Evolutionary conservation across 2,888 invertebrate genomes (phyloP), one percentile per base, ranked within the genome.

Genomic region (Drosophila nr. fundita): DNA sequence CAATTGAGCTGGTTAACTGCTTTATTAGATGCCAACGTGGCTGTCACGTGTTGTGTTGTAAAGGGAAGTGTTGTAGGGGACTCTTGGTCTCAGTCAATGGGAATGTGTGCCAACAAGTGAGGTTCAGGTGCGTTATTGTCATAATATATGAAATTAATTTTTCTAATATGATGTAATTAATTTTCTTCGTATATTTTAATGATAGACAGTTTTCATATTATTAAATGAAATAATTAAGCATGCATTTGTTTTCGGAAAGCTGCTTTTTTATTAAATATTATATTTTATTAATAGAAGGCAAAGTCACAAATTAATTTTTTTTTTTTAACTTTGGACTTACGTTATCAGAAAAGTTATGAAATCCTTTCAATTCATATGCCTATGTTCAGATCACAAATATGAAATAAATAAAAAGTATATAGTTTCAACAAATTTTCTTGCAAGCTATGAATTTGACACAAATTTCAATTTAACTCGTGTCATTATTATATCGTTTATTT

Each of bases 1-100:
- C 48, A 78, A 82, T 82, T 80, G 82, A 85, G 78, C 75, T 69
- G 78, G 72, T 82, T 84, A 82, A 82, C 78, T 80, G 80, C 80
- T 66, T 62, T 76, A 71, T 68, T 73, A 85, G 72, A 79, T 63
- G 34, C 38, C 42, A 52, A 52, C 15, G 58, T 29, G 48, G 27
- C 45, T 63, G 45, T 42, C 70, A 79, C 55, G 65, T 68, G 77
- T 70, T 68, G 38, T 63, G 21, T 7, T 63, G 21, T 7, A 45
- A 21, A 15, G 21, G 2, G 15, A 8, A 7, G 13, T 24, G 24
- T 24, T 24, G 21, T 45, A 2, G 7, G 21, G 13, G 1, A 15
- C 21, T 24, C 7, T 24, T 24, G 24, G 7, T 8, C 7, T 24
- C 42, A 21, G 21, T 40, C 61, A 52, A 32, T 11, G 30, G 1